Evolutionary conservation across 2,113 vertebrate species (phyloP), one percentile per base, ranked within the genome.

Genomic region (Tragelaphus buxtoni): DNA sequence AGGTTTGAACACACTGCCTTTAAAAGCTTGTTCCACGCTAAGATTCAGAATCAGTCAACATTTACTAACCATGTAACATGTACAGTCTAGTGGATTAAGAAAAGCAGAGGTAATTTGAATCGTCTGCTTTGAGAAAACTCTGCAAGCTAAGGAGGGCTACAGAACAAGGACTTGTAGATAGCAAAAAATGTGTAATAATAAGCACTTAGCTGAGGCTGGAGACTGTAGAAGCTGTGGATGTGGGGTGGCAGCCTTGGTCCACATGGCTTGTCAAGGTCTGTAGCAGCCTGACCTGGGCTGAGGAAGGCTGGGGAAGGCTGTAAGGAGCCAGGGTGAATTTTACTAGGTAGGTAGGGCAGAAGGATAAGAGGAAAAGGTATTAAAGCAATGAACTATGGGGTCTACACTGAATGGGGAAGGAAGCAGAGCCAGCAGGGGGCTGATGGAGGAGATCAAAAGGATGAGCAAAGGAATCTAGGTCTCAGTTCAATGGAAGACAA

Each of bases 1-100:
- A 17, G 51, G 61, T 79, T 96, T 95, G 69, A 94, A 94, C 32
- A 85, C 6, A 61, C 9, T 94, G 55, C 26, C 88, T 97, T 94
- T 86, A 94, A 72, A 88, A n/a, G 10, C 76, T 63, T 80, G 24
- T 84, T 94, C 96, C 77, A 51, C 86, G 69, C 17, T 85, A 91
- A 88, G 65, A 85, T 53, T 60, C 65, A 91, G 63, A 82, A 97
- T 77, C 17, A 42, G 30, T 79, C 55, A 76, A 88, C 28, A 60
- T 83, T 90, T n/a, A 85, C 18, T 76, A 18, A 69, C 26, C 20
- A 42, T 42, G 16, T 53, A 72, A 77, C 16, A 72, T 42, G 28
- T 42, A 79, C 9, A 9, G 61, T 82, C 7, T 28, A 56, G 79
- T 58, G 13, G 83, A 56, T 69, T 79, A 79, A 45, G 42, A 86